Evolutionary conservation across 2,888 invertebrate species (phyloP).

Genomic region (Erebia palarica): DNA sequence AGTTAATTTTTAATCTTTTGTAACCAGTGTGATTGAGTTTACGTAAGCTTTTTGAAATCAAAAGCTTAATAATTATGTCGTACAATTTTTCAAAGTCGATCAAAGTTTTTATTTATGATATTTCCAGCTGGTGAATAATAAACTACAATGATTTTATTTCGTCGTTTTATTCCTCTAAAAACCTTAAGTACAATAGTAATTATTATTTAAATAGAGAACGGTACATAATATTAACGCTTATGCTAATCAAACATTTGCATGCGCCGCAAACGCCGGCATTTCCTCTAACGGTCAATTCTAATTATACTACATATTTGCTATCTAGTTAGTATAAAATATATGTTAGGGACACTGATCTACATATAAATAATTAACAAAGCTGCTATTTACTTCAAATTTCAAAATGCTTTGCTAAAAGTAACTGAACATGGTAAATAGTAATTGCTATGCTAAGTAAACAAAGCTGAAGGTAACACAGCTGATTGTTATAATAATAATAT

Average conservation of each 20-base stretch:
- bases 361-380: no score
- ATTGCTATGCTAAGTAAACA: not conserved
- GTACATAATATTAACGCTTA: slow-evolving; percentile 1
- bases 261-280: not conserved
- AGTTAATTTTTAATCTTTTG: slow-evolving; percentile 76
- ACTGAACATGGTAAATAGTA: not conserved
- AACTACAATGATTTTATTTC: slow-evolving; percentile 70
- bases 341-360: not conserved
- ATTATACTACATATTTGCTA: slow-evolving; percentile 8
- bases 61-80: slow-evolving; percentile 62
- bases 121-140: slow-evolving; percentile 76
- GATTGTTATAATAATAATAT: no score
- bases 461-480: no score
- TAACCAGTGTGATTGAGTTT: slow-evolving; percentile 72
- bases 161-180: slow-evolving; percentile 53
- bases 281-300: slow-evolving; percentile 10
- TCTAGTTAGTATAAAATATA: not conserved
- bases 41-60: slow-evolving; percentile 65
- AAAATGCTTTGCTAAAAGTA: no score
- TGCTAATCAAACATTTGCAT: slow-evolving; percentile 13
- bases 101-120: slow-evolving; percentile 74
- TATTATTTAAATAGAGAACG: not conserved
- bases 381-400: no score
- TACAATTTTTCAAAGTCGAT: slow-evolving; percentile 79
- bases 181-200: not conserved